Base-by-base conservation (phyloP, 2,113 vertebrate species). In the Laticauda colubrina region DNA sequence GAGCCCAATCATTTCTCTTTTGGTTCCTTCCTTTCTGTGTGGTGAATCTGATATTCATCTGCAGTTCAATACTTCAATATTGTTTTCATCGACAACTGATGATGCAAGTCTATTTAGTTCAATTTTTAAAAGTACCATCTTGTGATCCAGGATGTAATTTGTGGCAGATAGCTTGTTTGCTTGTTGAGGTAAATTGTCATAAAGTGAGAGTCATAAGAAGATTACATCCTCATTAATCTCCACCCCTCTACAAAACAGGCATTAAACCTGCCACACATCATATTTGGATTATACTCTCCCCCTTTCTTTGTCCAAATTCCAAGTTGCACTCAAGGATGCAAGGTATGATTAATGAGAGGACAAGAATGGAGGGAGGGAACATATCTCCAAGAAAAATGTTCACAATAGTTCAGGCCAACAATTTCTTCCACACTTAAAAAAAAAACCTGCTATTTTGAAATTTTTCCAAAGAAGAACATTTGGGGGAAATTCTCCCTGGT, bases 141-240 rank as follows among this genome's bases (percentile, higher is more conserved):
- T 89, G 91, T 26, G 85, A 87, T 24, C 90, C 55, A 55, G 89
- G 69, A 93, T 88, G 87, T 93, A 90, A 93, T 91, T 93, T 89
- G 89, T 93, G 55, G 90, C 87, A 89, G 87, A 89, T 56, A 34
- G 51, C 87, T 89, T 85, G 48, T 86, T 93, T 34, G 29, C 87
- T 89, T 26, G 23, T 88, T 59, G 90, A 48, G 18, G 87, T 69
- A 91, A 64, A 89, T 48, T 86, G 90, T 88, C 87, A 34, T 93
- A 91, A 93, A 91, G 55, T 91, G 87, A 91, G 87, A 45, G 90
- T 55, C 85, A 89, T 93, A 89, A 69, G 85, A 26, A 9, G n/a
- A 93, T 24, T 48, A 10, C 23, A 2, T n/a, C 87, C 89, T 85
- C 92, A 93, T 93, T 93, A 93, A 90, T 54, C 39, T 48, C 29